Conservation (phyloP, 1,140 invertebrate genomes). For the Drosophila eugracilis region DNA sequence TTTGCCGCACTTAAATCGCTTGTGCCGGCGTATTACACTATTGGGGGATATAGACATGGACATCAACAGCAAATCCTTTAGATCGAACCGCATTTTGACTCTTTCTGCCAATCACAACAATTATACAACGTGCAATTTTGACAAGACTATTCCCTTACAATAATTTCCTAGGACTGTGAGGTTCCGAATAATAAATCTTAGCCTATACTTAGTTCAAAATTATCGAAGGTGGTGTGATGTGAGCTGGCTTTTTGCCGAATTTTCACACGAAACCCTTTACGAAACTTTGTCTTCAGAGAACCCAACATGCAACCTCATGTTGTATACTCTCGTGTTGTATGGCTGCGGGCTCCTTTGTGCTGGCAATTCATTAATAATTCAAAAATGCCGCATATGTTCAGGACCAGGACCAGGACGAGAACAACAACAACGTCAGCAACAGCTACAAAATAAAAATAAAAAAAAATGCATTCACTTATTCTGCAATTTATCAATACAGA, state of each 20-base stretch:
- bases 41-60: slow-evolving; percentile 15
- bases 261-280: slow-evolving; percentile 65
- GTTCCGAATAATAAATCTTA: neutral
- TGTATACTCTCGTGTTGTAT: slow-evolving; percentile 31
- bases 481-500: slow-evolving; percentile 74
- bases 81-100: slow-evolving; percentile 43
- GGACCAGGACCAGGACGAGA: slow-evolving; percentile 36
- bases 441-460: slow-evolving; percentile 6
- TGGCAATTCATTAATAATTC: slow-evolving; percentile 78
- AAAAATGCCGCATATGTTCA: slow-evolving; percentile 69
- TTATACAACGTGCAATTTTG: slow-evolving; percentile 34
- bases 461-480: slow-evolving; percentile 75
- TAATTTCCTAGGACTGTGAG: slow-evolving; percentile 1
- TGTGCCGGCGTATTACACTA: neutral
- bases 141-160: neutral
- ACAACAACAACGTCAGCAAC: too few species aligned
- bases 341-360: slow-evolving; percentile 71
- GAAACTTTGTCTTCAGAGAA: slow-evolving; percentile 21
- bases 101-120: slow-evolving; percentile 3
- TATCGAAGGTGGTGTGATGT: slow-evolving; percentile 3
- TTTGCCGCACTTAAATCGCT: slow-evolving; percentile 23
- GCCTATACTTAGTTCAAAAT: neutral
- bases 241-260: slow-evolving; percentile 18
- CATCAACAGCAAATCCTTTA: slow-evolving; percentile 38
- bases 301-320: slow-evolving; percentile 55